Evolutionary conservation across 1,140 invertebrate genomes (phyloP), one percentile per base, ranked within the genome.

Genomic region (Drosophila guanche): DNA sequence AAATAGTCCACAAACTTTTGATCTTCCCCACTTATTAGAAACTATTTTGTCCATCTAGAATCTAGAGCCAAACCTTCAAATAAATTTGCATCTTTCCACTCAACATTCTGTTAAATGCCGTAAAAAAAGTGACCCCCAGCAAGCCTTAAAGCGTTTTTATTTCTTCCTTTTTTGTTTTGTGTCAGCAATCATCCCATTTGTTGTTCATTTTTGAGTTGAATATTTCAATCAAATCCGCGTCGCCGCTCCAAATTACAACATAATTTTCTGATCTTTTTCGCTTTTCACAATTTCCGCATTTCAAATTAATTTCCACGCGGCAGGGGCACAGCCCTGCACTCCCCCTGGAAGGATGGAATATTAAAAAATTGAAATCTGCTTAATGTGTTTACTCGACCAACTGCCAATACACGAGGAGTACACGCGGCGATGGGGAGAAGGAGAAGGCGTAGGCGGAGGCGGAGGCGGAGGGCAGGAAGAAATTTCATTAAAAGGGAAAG

Each of bases 351-450:
- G 14, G 29, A 25, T 20, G 42, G 51, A 72, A 81, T 68, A 68
- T 73, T 74, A 74, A 65, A 83, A 83, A 83, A 78, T 74, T 58
- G 42, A 83, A 83, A 78, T 84, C 79, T 57, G 75, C 74, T 83
- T 78, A 74, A 83, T 74, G 63, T 74, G 63, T 81, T 83, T 73
- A 52, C 73, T 58, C 71, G 77, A 71, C 66, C 74, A 77, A 67
- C 66, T 50, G 53, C 48, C 68, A 47, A 61, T 45, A 37, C 33
- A 37, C 33, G 33, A 12, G 33, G 33, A 10, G 33, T 33, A 10
- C 8, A 20, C 16, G 16, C 16, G 16, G 16, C 16, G 16, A 20
- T 1, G 16, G 16, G 16, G 16, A n/a, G n/a, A n/a, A n/a, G n/a
- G n/a, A n/a, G n/a, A n/a, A n/a, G n/a, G 16, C 0, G 16, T 20